phyloP scores from a whole-genome alignment of 2,888 invertebrate genomes.

The Timema podura region DNA sequence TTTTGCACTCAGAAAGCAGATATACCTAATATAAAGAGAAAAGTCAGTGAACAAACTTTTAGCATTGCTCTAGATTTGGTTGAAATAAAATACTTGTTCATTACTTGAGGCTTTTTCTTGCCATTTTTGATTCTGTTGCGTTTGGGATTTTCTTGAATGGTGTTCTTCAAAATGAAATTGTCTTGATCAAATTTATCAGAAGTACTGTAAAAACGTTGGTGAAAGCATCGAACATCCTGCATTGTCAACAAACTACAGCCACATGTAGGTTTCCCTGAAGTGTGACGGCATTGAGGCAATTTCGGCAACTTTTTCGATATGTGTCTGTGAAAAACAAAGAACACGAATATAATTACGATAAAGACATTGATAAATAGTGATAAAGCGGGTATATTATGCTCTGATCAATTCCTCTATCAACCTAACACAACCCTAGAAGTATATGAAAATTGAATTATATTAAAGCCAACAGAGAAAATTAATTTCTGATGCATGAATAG shows the following conservation, averaged over 20 bases:
- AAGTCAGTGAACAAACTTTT: not conserved
- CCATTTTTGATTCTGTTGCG: conserved; percentile 6
- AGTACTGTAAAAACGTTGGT: conserved; percentile 5
- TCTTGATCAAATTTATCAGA: conserved; percentile 1
- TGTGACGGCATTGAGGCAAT: not conserved
- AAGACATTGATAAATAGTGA: not conserved
- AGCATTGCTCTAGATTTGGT: not conserved
- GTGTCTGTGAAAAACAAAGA: not conserved
- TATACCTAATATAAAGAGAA: conserved; percentile 7
- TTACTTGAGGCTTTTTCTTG: not conserved
- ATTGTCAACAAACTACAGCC: not conserved
- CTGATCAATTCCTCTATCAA: not conserved
- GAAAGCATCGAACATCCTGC: not conserved
- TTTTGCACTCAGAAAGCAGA: not conserved
- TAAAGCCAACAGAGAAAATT: too few species aligned
- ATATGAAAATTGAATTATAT: not conserved
- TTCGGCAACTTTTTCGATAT: not conserved
- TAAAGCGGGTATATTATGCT: not conserved
- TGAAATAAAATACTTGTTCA: not conserved
- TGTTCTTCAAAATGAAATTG: conserved; percentile 9
- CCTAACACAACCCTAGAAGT: not conserved
- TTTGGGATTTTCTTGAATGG: not conserved
- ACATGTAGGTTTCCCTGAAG: not conserved
- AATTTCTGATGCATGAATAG: too few species aligned
- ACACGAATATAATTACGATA: not conserved